Base-by-base conservation (phyloP, 2,888 invertebrate species). In the Drosophila conformis region DNA sequence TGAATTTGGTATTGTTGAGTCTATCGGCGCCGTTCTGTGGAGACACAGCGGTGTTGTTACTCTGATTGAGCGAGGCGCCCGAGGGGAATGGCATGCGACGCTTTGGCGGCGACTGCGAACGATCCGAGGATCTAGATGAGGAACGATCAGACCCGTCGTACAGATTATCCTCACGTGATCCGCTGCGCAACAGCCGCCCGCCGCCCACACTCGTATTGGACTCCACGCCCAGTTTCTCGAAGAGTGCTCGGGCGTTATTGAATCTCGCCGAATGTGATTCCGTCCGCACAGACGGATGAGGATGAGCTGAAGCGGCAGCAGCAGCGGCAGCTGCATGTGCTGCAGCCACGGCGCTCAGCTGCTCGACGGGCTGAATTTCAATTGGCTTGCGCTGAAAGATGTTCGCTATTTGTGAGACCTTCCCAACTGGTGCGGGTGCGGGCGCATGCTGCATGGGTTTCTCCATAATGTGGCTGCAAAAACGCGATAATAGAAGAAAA, bases 221-320 rank as follows among this genome's bases (percentile, higher is more conserved):
- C 96, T 93, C 96, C 95, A 83, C 93, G 36, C 84, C 97, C 96
- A 98, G 94, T 91, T 98, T 98, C 93, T 98, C 98, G 93, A 98
- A 98, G 66, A 98, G 94, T 49, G 98, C 98, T 75, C 98, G 95
- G 4, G 98, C 98, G 93, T 97, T 97, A 93, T 98, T 98, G 93
- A 98, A 98, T 74, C 97, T 94, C n/a, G 97, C 96, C 89, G 97
- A 95, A 92, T 98, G 98, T 89, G 97, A 97, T 93, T 98, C 97
- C 25, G 97, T 97, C 76, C 98, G 95, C 70, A 96, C 97, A 53
- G 97, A 96, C 15, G 96, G 96, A 61, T 74, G 52, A 10, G 96
- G 96, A 61, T 79, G 48, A 11, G 58, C 51, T 13, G 46, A 46
- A 15, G 78, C 81, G 29, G 89, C 85, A 6, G 91, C 90, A 6